phyloP scores from a whole-genome alignment of 2,797 vertebrate genomes.

The Brachyrhaphis roseni region DNA sequence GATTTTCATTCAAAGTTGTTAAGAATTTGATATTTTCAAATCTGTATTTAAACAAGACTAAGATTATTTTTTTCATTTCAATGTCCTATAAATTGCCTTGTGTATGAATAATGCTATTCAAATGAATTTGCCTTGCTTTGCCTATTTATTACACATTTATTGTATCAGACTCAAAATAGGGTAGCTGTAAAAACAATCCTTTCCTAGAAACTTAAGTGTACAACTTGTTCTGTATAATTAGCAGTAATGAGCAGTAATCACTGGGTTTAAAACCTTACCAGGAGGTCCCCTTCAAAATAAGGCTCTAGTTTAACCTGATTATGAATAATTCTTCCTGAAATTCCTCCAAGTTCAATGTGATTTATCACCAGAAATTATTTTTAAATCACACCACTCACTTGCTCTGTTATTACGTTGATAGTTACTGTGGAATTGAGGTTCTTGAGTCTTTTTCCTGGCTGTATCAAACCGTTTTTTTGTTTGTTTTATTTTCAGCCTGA shows the following conservation, averaged over 20 bases:
- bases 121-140: neutral
- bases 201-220: neutral
- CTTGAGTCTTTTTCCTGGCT: conserved; percentile 7
- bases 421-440: neutral
- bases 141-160: neutral
- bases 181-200: neutral
- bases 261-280: conserved; percentile 15
- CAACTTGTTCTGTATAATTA: conserved; percentile 8
- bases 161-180: neutral
- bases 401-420: conserved; percentile 5
- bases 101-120: neutral
- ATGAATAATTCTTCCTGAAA: conserved; percentile 24
- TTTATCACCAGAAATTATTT: conserved; percentile 14
- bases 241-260: conserved; percentile 5
- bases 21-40: neutral
- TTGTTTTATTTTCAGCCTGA: conserved; percentile 3
- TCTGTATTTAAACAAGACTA: too few relatives aligned
- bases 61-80: neutral
- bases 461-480: neutral
- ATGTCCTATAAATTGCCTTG: neutral
- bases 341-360: conserved; percentile 11
- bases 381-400: conserved; percentile 12
- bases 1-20: neutral
- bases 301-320: conserved; percentile 10
- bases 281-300: conserved; percentile 16